phyloP scores from a whole-genome alignment of 2,888 invertebrate genomes.

The Labia minor region DNA sequence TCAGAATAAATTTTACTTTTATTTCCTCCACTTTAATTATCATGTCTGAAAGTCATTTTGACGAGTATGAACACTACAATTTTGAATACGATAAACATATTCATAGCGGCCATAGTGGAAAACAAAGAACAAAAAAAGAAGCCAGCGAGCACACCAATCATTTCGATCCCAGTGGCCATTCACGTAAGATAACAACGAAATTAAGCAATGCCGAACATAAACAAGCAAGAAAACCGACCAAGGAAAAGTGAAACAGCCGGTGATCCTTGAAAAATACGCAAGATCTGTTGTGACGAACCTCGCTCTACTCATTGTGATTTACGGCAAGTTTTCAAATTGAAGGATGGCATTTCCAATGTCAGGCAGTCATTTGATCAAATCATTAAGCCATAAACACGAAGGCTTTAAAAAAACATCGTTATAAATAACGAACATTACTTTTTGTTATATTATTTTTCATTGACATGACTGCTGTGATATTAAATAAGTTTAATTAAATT shows the following conservation, averaged over 20 bases:
- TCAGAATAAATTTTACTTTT: background rate
- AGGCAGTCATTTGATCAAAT: background rate
- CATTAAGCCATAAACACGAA: background rate
- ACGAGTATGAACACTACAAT: conserved; percentile 90
- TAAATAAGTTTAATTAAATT: background rate
- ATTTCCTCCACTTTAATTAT: too few species aligned
- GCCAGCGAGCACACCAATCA: conserved; percentile 81
- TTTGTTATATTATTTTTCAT: background rate
- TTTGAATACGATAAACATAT: conserved; percentile 86
- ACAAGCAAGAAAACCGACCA: conserved; percentile 28
- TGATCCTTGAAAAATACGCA: too few species aligned
- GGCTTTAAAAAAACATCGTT: background rate
- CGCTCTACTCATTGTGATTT: background rate
- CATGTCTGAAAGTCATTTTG: conserved; percentile 77
- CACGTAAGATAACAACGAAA: conserved; percentile 80
- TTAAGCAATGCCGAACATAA: conserved; percentile 72
- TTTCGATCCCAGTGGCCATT: conserved; percentile 84
- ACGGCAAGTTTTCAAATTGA: background rate
- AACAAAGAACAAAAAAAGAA: conserved; percentile 82
- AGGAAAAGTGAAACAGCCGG: conserved; percentile 8
- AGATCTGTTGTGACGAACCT: too few species aligned
- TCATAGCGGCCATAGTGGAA: conserved; percentile 76
- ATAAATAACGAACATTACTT: background rate
- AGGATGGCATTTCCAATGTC: too few species aligned
- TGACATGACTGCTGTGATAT: background rate